Base-by-base conservation (phyloP, 1,140 invertebrate genomes). In the Apis florea region DNA sequence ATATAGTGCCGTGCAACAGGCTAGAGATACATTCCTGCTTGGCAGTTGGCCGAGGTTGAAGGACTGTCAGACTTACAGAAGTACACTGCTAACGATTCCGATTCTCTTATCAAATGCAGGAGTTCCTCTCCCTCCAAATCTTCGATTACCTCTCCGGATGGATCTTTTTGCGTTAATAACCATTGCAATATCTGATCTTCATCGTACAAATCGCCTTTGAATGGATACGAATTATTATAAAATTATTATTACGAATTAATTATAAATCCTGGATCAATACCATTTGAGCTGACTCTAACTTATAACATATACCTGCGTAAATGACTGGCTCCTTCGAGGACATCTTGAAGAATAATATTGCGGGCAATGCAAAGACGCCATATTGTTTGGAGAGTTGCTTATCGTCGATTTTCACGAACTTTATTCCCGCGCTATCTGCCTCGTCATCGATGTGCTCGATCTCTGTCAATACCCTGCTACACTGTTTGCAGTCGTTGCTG, bases 371-470 rank as follows among this genome's bases (percentile, higher is more conserved):
- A 86, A 97, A 98, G 1, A 98, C 97, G 26, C 97, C 97, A 85
- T 95, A 96, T 82, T 98, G 96, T 91, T 98, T 98, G 4, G 98
- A 96, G 93, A 98, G 95, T 76, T 96, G 95, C 86, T 96, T 96
- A 89, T 98, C 98, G 84, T 98, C 97, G 84, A 98, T 97, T 93
- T 98, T 98, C 0, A 99, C 97, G 89, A 98, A 98, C 89, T 98
- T 97, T 72, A 98, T 98, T 59, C 97, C 98, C 59, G 97, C 97
- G n/a, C 96, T 95, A 91, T 98, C 98, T 1, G 97, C 97, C 86
- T 98, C 97, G 89, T 98, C 98, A 89, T 99, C 98, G 83, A 99
- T 98, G 89, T 98, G 97, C 90, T 99, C 98, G 73, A 99, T 96
- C 91, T 98, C 97, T 12, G 95, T 94, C 82, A 99, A 93, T 11